Percentiles rank a stretch among this genome's conserved stretches.
Conservation (phyloP, 2,797 vertebrate genomes). For the Euphonia xanthogaster region DNA sequence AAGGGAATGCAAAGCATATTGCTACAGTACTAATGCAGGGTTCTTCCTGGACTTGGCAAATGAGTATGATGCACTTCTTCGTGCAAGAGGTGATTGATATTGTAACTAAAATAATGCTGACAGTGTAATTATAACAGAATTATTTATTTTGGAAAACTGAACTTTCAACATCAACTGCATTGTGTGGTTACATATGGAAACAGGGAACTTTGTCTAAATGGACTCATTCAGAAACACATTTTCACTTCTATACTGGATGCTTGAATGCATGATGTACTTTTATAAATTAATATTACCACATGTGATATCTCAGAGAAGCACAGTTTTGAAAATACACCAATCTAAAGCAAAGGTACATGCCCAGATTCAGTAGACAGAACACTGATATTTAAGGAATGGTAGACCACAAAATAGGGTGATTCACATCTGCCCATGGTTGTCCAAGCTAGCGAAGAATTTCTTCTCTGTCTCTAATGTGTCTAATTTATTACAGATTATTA, state of each 20-base stretch:
- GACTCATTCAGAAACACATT: background rate
- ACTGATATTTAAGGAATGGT: background rate
- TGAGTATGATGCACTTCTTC: background rate
- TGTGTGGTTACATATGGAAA: accelerated
- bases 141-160: background rate
- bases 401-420: background rate
- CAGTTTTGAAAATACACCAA: background rate
- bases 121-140: background rate
- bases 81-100: background rate
- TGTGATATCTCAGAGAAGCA: background rate
- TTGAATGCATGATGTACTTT: background rate
- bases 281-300: background rate
- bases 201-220: background rate
- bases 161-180: background rate
- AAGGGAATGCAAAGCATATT: background rate
- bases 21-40: background rate
- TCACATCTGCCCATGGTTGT: background rate
- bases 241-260: background rate
- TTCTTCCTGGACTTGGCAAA: background rate
- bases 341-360: background rate
- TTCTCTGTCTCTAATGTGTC: background rate
- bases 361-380: background rate
- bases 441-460: background rate
- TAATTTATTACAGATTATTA: background rate
- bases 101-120: background rate